Base-by-base conservation (phyloP, 2,797 vertebrate species). In the Ctenopoma kingsleyae region DNA sequence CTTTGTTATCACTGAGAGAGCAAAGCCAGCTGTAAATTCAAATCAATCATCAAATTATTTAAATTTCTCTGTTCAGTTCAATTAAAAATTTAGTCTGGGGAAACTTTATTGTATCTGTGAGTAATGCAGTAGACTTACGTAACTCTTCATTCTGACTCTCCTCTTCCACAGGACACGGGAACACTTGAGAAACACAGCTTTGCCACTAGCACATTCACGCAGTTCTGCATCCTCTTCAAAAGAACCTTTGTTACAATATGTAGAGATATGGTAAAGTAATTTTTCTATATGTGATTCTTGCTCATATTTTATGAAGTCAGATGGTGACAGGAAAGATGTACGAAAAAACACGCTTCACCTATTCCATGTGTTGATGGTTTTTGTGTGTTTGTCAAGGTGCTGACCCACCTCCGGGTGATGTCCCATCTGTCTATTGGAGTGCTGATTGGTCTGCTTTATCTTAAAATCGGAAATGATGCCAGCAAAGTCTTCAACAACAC, bases 401-500 rank as follows among this genome's bases (percentile, higher is more conserved):
- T 99, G 88, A 99, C 98, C 63, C 98, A 99, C 87, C 93, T 99
- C 80, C 91, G 98, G 66, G 97, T 99, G 89, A 95, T 97, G 95
- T 99, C 98, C 52, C 98, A 99, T 66, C 93, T 98, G 84, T 94
- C 77, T 78, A 96, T 99, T 0, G 98, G 98, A 0, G 96, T 99
- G 44, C 93, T 99, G 79, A 99, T 99, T 3, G 98, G 98, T 54
- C 92, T 99, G 71, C 96, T 99, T 69, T 99, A 99, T 91, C 94
- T 99, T 78, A 96, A 98, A 81, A 99, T 99, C 0, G 98, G 98
- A 38, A 95, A 99, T 0, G 98, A 99, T 0, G 98, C 98, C 62
- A 97, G 95, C 94, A 99, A 98, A 82, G 98, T 99, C 84, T 98
- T 99, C 94, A 99, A 98, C 95, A 99, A 99, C 94, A 99, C 97